Conservation (phyloP, 1,140 invertebrate genomes). For the Bombus pyrosoma region DNA sequence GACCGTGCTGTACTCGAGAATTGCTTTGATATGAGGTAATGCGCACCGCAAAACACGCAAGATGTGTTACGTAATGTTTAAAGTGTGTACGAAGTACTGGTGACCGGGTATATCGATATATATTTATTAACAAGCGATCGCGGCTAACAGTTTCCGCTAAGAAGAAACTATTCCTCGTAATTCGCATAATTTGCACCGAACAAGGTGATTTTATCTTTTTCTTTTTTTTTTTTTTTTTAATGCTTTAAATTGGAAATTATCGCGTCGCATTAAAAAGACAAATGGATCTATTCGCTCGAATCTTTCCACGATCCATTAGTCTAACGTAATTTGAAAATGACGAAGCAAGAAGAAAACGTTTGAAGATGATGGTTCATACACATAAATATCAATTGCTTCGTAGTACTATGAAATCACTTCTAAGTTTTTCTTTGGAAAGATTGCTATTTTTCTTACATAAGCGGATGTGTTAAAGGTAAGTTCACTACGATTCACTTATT, state of each 20-base stretch:
- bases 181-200: conserved; percentile 3
- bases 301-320: conserved; percentile 15
- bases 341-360: not conserved
- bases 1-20: conserved; percentile 68
- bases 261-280: not conserved
- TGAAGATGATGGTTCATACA: not conserved
- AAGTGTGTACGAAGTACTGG: conserved; percentile 45
- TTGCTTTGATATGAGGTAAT: conserved; percentile 75
- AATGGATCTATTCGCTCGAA: not conserved
- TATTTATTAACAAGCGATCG: conserved; percentile 61
- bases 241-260: not conserved
- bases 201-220: too few species aligned
- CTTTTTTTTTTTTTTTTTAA: not conserved
- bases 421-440: conserved; percentile 2
- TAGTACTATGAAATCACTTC: not conserved
- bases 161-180: conserved; percentile 29
- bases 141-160: conserved; percentile 47
- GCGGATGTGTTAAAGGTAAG: not conserved
- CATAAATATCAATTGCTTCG: not conserved
- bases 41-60: conserved; percentile 71
- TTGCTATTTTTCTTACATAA: not conserved
- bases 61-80: conserved; percentile 69
- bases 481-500: not conserved
- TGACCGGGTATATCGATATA: conserved; percentile 21
- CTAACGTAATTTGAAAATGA: not conserved